Percentiles rank a stretch among this genome's conserved stretches.
Evolutionary conservation across 1,140 invertebrate genomes (phyloP).

Genomic region (Wasmannia auropunctata): DNA sequence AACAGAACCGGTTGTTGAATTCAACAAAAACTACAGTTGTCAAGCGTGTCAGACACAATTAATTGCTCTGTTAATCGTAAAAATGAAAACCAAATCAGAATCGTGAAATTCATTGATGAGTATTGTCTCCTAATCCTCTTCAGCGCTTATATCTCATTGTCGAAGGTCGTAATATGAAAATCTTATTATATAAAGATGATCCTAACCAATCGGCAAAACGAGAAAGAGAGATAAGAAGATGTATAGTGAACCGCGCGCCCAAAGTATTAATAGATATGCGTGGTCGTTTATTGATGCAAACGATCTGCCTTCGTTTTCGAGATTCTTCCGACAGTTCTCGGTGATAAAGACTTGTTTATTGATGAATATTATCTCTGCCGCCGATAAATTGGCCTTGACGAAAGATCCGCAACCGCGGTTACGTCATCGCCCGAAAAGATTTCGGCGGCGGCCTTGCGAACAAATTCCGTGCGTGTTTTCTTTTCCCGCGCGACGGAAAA

Average conservation of each 20-base stretch:
- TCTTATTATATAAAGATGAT: not conserved
- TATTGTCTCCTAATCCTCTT: not conserved
- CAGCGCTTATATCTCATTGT: not conserved
- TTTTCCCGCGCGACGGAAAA: not conserved
- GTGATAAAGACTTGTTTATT: constrained; percentile 45
- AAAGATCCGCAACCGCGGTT: constrained; percentile 20
- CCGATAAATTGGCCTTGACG: not conserved
- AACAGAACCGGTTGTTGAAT: not conserved
- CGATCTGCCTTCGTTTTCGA: constrained; percentile 15
- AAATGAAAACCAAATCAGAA: not conserved
- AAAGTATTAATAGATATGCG: not conserved
- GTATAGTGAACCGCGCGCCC: not conserved
- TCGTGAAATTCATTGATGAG: not conserved
- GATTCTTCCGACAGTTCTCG: not conserved
- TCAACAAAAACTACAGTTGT: not conserved
- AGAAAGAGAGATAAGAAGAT: not conserved
- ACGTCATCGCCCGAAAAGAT: constrained; percentile 9
- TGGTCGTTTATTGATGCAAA: constrained; percentile 11
- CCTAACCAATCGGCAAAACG: not conserved
- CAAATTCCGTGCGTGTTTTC: not conserved
- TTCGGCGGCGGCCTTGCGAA: not conserved
- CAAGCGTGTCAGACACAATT: not conserved
- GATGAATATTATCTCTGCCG: constrained; percentile 9
- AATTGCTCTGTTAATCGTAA: not conserved
- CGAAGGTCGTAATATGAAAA: not conserved